Evolutionary conservation across 2,797 vertebrate genomes (phyloP).

Genomic region (Propithecus deckenii): DNA sequence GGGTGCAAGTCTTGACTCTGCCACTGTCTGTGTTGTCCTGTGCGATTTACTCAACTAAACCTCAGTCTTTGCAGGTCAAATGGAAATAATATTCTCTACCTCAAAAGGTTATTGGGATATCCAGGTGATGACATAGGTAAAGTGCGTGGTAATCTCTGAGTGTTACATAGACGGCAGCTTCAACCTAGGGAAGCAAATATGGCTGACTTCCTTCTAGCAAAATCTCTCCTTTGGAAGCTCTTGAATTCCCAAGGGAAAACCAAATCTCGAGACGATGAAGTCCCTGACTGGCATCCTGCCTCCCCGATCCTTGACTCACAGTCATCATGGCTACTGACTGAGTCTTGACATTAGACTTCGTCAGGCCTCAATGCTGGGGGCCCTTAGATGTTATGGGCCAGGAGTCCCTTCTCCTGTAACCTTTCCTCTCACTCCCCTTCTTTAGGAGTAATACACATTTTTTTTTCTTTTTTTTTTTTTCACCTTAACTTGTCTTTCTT

Average conservation of each 20-base stretch:
- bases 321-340: not conserved
- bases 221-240: not conserved
- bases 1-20: not conserved
- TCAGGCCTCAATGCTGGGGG: not conserved
- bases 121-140: not conserved
- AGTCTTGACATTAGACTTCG: not conserved
- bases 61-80: not conserved
- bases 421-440: not conserved
- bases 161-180: fast-evolving
- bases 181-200: not conserved
- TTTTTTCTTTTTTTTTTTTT: slow-evolving; percentile 23
- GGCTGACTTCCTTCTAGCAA: not conserved
- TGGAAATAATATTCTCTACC: not conserved
- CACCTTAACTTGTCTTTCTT: not conserved
- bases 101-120: not conserved
- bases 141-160: not conserved
- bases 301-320: not conserved
- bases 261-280: not conserved
- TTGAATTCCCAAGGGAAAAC: not conserved
- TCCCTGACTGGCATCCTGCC: not conserved
- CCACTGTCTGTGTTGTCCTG: not conserved
- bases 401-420: not conserved
- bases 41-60: not conserved
- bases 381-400: not conserved
- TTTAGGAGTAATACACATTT: not conserved